Evolutionary conservation across 2,113 vertebrate species (phyloP).

Genomic region (Eudorcas thomsonii): DNA sequence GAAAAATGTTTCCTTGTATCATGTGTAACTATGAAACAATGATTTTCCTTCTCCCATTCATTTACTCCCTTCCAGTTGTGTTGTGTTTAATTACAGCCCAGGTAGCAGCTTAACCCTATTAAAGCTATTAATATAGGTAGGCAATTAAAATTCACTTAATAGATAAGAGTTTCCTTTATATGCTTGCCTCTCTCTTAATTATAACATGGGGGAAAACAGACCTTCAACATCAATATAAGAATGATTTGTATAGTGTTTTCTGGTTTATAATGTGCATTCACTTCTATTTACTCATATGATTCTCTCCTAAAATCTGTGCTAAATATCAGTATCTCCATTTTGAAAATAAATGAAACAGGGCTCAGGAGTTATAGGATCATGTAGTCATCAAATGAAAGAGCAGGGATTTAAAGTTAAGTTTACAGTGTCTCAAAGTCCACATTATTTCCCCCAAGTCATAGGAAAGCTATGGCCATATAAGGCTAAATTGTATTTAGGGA

Average conservation of each 20-base stretch:
- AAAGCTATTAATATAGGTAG: neutral
- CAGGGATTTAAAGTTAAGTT: neutral
- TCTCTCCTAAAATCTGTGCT: neutral
- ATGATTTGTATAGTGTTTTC: neutral
- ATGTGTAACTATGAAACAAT: neutral
- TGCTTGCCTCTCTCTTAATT: neutral
- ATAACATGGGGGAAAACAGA: neutral
- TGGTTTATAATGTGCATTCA: neutral
- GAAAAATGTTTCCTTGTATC: conserved; percentile 49
- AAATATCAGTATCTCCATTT: neutral
- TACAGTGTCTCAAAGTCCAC: neutral
- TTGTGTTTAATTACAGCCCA: neutral
- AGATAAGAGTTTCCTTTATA: neutral
- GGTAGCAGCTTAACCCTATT: neutral
- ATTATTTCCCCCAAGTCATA: neutral
- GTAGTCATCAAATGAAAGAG: neutral
- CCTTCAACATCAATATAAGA: neutral
- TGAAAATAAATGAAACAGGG: neutral
- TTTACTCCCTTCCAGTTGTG: neutral
- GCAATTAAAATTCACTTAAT: neutral
- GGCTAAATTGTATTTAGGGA: neutral
- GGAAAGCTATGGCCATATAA: neutral
- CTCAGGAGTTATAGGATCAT: neutral
- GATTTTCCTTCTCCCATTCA: neutral
- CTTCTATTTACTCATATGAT: neutral